Evolutionary conservation across 1,140 invertebrate genomes (phyloP).

Genomic region (Philaenus spumarius): DNA sequence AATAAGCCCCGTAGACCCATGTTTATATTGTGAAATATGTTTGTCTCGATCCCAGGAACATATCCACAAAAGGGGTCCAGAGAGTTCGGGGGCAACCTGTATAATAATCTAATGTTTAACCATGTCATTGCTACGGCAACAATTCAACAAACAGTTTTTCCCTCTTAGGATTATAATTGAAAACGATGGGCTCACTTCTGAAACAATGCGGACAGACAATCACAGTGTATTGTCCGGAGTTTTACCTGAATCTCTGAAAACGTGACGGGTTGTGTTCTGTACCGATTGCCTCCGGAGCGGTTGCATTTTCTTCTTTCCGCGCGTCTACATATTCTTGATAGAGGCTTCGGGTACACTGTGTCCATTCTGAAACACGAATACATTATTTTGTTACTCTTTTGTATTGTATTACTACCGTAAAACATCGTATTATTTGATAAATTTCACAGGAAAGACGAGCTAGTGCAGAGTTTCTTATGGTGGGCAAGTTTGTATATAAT

Average conservation of each 20-base stretch:
- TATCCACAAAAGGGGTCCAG: no score
- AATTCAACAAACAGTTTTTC: neutral
- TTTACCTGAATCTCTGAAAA: conserved; percentile 11
- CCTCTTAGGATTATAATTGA: neutral
- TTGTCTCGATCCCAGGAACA: no score
- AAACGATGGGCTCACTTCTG: neutral
- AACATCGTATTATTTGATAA: no score
- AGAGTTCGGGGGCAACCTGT: no score
- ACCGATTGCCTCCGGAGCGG: neutral
- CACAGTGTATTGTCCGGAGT: neutral
- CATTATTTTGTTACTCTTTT: no score
- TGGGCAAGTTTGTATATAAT: no score
- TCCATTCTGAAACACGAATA: conserved; percentile 3
- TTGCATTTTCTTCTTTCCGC: neutral
- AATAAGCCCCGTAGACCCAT: no score
- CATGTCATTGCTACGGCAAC: neutral
- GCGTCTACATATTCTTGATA: neutral
- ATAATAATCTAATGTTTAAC: neutral
- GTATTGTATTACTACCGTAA: no score
- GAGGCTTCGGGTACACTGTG: conserved; percentile 6
- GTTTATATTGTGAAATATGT: no score
- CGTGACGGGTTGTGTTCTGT: conserved; percentile 5
- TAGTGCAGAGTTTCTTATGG: no score
- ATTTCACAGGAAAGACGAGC: no score
- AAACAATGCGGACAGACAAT: neutral